Evolutionary conservation across 2,888 invertebrate species (phyloP), one percentile per base, ranked within the genome.

Genomic region (Nowickia ferox): DNA sequence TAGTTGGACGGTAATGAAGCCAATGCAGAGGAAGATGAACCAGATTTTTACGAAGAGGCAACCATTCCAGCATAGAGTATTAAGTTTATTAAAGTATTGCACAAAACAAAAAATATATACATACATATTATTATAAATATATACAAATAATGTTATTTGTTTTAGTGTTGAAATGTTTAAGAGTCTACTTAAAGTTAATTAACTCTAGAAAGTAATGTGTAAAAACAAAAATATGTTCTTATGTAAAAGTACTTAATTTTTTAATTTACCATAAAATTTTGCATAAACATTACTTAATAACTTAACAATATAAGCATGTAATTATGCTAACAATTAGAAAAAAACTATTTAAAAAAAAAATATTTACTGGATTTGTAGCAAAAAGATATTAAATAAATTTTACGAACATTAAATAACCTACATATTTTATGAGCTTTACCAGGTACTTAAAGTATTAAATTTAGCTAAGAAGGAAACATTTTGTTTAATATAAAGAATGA

Each of bases 41-140:
- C 97, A 10, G 98, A 98, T 93, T 98, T 98, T 94, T 98, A 98
- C 93, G 97, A 97, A 90, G 97, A 98, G 94, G 97, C 98, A 84
- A 96, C 96, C 78, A 94, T 97, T 91, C 97, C 97, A 88, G 96
- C 96, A 88, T 97, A 95, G 93, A 59, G 22, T 48, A 57, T 42
- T 80, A 4, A 53, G 30, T 77, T 19, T 46, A 1, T 51, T 57
- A 63, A 84, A 69, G 55, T 72, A 84, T 74, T 76, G 82, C 84
- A 82, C 81, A 84, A 83, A 87, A 75, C 11, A 74, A 48, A 30
- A 30, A 30, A 30, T 30, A 6, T 30, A 30, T 30, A 30, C 6
- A 30, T 30, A 57, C 9, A 66, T 48, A 17, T 65, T 59, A 15
- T 48, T 69, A 55, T 69, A 63, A 46, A 57, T 48, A 53, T 44